These are phyloP conservation scores for Rhizomys pruinosus DNA, from an alignment of 2,113 vertebrate genomes.

Conservation along the genomic window DNA sequence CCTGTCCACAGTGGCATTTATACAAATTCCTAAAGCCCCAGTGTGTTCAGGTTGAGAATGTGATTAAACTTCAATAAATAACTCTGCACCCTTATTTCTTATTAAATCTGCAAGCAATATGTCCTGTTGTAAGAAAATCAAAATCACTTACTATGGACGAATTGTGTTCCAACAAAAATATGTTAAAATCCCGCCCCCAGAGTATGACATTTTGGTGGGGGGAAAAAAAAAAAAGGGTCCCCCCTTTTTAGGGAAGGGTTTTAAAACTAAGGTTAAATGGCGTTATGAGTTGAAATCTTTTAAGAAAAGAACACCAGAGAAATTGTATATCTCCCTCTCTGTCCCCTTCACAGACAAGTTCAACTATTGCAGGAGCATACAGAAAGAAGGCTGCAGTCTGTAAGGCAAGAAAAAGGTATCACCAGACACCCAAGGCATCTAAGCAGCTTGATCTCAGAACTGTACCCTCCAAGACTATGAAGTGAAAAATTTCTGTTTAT, in stretches of 20 bases:
- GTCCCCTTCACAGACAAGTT: background rate
- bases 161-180: background rate
- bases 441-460: background rate
- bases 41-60: background rate
- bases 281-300: background rate
- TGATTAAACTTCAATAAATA: background rate
- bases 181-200: too few relatives aligned
- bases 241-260: background rate
- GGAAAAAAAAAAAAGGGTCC: too few relatives aligned
- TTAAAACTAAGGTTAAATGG: background rate
- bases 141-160: background rate
- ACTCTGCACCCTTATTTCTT: background rate
- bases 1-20: background rate
- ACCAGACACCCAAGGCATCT: background rate
- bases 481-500: background rate
- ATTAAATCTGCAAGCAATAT: background rate
- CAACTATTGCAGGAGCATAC: background rate
- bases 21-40: background rate
- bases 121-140: constrained; percentile 3
- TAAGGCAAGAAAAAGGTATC: background rate
- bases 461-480: background rate
- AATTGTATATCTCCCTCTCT: background rate
- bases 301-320: background rate
- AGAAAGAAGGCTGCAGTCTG: background rate
- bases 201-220: background rate